A percentile compares a stretch with the other conserved stretches of the same genome.
Conservation (phyloP, 2,797 vertebrate genomes). For the Urocyon cinereoargenteus region DNA sequence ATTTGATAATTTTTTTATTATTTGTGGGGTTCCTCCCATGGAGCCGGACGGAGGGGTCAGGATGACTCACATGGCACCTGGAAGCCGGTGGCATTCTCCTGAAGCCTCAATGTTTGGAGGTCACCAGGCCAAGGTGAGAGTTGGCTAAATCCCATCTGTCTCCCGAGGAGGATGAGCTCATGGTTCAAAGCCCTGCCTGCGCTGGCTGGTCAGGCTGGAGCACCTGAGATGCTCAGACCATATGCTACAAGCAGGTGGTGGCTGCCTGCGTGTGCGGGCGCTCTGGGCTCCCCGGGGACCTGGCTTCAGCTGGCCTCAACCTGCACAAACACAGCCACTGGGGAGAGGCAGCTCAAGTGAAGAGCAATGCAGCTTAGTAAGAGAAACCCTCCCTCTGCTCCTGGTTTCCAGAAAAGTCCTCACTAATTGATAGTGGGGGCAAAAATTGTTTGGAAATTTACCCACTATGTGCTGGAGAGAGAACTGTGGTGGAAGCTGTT, state of each 20-base stretch:
- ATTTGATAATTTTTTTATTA: no score
- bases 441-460: background rate
- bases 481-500: fast-evolving
- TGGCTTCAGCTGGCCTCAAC: background rate
- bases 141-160: background rate
- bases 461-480: fast-evolving
- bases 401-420: background rate
- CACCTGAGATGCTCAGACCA: background rate
- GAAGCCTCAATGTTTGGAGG: background rate
- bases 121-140: background rate
- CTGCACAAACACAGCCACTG: background rate
- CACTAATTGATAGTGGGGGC: fast-evolving
- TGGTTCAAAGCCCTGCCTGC: background rate
- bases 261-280: background rate
- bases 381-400: no score
- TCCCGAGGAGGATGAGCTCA: conserved; percentile 17
- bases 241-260: background rate
- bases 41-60: background rate
- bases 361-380: background rate
- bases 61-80: background rate
- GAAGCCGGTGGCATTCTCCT: background rate
- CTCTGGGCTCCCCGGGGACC: conserved; percentile 25
- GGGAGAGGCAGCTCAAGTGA: background rate
- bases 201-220: background rate
- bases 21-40: background rate